A percentile compares a stretch with the other conserved stretches of the same genome.
Conservation (phyloP, 2,888 invertebrate species). For the Platycheirus albimanus region DNA sequence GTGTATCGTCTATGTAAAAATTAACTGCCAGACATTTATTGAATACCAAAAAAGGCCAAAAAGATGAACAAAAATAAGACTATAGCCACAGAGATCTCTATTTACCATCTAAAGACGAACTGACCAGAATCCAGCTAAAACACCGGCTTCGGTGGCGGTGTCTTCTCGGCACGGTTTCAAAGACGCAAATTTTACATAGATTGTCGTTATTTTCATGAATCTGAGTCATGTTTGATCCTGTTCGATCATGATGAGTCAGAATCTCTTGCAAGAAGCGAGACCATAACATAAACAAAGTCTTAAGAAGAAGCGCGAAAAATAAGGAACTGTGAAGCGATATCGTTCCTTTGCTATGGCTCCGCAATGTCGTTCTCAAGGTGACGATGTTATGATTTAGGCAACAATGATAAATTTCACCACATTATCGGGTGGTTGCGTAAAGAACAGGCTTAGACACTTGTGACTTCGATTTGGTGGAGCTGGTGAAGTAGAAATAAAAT, state of each 20-base stretch:
- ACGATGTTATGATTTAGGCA: slow-evolving; percentile 62
- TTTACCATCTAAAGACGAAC: slow-evolving; percentile 36
- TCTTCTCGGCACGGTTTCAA: slow-evolving; percentile 33
- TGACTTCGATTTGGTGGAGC: not conserved
- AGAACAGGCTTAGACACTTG: not conserved
- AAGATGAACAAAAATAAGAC: slow-evolving; percentile 26
- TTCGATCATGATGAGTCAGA: slow-evolving; percentile 62
- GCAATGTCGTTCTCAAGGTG: slow-evolving; percentile 48
- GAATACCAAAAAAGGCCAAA: slow-evolving; percentile 37
- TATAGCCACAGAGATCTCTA: slow-evolving; percentile 34
- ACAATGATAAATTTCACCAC: slow-evolving; percentile 61
- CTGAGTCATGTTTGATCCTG: slow-evolving; percentile 70
- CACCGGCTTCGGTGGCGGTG: slow-evolving; percentile 14
- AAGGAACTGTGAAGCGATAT: slow-evolving; percentile 1
- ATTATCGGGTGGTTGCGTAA: slow-evolving; percentile 19
- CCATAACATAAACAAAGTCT: slow-evolving; percentile 48
- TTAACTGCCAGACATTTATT: slow-evolving; percentile 43
- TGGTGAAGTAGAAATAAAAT: not conserved
- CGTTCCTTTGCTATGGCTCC: not conserved
- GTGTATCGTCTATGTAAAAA: slow-evolving; percentile 35
- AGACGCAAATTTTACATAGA: slow-evolving; percentile 45
- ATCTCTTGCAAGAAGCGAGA: slow-evolving; percentile 20
- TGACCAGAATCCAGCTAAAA: slow-evolving; percentile 14
- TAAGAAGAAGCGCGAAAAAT: slow-evolving; percentile 4
- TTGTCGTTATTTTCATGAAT: slow-evolving; percentile 13